These are phyloP conservation scores for Myiotriccus ornatus DNA, from an alignment of 2,797 vertebrate genomes.

Conservation along the genomic window DNA sequence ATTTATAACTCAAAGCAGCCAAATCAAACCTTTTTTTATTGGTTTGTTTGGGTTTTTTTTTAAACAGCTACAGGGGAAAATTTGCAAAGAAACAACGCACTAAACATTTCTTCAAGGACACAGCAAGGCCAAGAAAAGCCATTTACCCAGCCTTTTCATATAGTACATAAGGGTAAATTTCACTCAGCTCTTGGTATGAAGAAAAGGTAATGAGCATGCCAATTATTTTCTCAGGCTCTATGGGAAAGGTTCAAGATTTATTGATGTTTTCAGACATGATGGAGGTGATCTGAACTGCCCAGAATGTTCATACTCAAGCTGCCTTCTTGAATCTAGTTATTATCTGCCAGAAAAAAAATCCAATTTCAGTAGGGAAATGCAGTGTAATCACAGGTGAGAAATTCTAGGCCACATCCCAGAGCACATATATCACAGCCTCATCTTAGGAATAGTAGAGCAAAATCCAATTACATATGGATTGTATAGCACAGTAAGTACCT, in stretches of 20 bases:
- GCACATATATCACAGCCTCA: neutral
- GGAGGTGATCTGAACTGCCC: neutral
- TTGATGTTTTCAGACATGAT: constrained; percentile 4
- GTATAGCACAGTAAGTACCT: neutral
- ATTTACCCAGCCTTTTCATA: neutral
- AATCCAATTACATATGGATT: constrained; percentile 33
- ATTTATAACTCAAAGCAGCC: neutral
- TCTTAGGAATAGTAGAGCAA: neutral
- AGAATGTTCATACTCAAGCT: constrained; percentile 11
- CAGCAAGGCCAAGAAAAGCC: constrained; percentile 3
- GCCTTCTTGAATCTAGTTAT: neutral
- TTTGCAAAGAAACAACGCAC: neutral
- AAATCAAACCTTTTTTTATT: neutral
- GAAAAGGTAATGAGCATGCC: constrained; percentile 37
- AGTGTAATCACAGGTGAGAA: constrained; percentile 47
- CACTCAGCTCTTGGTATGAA: neutral
- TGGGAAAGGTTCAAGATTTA: neutral
- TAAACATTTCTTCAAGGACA: neutral
- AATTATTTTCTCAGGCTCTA: constrained; percentile 41
- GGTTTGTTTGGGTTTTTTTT: neutral
- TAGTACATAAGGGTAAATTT: neutral
- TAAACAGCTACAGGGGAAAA: neutral
- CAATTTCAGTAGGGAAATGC: constrained; percentile 20
- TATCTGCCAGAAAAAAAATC: neutral
- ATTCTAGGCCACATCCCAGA: neutral